These are phyloP conservation scores for Hylia prasina DNA, from an alignment of 2,113 vertebrate genomes.

Conservation along the genomic window DNA sequence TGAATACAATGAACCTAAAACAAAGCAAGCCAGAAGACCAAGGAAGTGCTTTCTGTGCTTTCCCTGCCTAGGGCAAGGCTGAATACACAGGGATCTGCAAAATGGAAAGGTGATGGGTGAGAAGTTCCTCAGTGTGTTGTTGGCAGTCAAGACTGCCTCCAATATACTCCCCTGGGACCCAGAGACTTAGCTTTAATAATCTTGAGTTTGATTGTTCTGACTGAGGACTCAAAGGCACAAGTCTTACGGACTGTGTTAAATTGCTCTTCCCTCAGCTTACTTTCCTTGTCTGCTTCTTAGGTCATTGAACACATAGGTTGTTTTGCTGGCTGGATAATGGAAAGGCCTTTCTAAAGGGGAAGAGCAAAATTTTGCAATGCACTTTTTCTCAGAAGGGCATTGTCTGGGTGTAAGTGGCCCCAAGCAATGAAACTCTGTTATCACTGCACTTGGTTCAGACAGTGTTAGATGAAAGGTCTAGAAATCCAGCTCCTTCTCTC, in stretches of 20 bases:
- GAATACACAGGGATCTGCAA: not conserved
- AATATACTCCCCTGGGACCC: not conserved
- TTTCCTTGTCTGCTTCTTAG: not conserved
- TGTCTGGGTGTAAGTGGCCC: not conserved
- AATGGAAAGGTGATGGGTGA: not conserved
- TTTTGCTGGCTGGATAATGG: not conserved
- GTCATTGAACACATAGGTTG: not conserved
- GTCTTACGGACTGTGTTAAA: not conserved
- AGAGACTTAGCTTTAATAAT: not conserved
- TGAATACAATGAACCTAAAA: not conserved
- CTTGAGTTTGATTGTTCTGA: slow-evolving; percentile 1
- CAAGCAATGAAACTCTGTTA: not conserved
- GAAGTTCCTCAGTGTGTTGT: not conserved
- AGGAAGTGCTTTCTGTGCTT: not conserved
- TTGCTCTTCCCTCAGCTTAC: not conserved
- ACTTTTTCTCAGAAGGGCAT: not conserved
- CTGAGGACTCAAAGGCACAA: not conserved
- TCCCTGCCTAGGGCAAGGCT: not conserved
- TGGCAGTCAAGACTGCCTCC: not conserved
- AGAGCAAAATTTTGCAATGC: not conserved
- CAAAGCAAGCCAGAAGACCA: not conserved
- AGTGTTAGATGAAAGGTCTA: not conserved
- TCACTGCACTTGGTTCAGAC: not conserved
- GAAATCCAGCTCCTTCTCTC: not conserved
- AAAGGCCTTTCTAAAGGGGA: not conserved